Percentiles rank a stretch among this genome's conserved stretches.
Conservation (phyloP, 2,888 invertebrate genomes). For the Synanthedon tipuliformis region DNA sequence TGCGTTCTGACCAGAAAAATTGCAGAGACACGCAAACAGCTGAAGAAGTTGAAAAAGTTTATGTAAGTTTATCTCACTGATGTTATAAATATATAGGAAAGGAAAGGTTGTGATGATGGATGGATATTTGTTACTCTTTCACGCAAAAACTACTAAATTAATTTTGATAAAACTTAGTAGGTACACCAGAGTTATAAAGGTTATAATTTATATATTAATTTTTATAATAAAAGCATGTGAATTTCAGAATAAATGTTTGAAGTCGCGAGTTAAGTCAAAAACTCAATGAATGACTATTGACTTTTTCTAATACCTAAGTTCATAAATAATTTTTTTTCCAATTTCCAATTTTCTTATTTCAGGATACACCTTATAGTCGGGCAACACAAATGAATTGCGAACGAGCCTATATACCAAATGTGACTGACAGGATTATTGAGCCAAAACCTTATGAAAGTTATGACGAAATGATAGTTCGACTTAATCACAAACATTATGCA, state of each 20-base stretch:
- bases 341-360: background rate
- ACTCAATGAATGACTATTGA: too few species aligned
- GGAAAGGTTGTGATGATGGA: too few species aligned
- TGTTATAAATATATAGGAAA: too few species aligned
- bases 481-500: conserved; percentile 69
- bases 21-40: conserved; percentile 77
- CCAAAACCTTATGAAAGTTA: conserved; percentile 75
- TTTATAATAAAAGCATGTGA: too few species aligned
- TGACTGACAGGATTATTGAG: conserved; percentile 72
- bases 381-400: conserved; percentile 73
- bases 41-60: conserved; percentile 56
- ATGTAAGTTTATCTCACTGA: conserved; percentile 33
- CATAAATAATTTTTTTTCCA: too few species aligned
- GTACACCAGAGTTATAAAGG: background rate
- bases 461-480: conserved; percentile 68
- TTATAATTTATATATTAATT: background rate
- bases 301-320: too few species aligned
- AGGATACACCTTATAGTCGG: conserved; percentile 66
- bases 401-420: conserved; percentile 71
- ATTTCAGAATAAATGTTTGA: too few species aligned
- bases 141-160: too few species aligned
- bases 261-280: too few species aligned
- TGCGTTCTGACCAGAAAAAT: conserved; percentile 60
- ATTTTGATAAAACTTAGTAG: background rate
- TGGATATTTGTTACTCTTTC: too few species aligned